Evolutionary conservation across 2,797 vertebrate genomes (phyloP), one percentile per base, ranked within the genome.

Genomic region (Acridotheres tristis): DNA sequence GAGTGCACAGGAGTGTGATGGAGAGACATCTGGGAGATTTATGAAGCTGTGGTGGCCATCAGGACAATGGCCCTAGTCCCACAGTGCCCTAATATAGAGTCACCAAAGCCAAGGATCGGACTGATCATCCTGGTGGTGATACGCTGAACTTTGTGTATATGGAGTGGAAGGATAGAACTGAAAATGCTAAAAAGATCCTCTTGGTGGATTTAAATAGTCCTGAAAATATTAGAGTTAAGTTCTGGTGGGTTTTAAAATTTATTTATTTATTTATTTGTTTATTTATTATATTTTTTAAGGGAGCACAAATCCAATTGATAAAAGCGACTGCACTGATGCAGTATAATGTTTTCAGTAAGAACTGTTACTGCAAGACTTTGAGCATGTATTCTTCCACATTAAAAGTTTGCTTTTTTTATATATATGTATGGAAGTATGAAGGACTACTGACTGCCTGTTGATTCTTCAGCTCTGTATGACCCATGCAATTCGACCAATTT

Each of bases 111-210:
- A 57, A 36, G 53, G 62, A 58, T 66, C 4, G 7, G n/a, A 30
- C 8, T 29, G 66, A 67, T 47, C 34, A 15, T 54, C 12, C 22
- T 62, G 22, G 21, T 17, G n/a, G 18, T 38, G 51, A 65, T 54
- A 36, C 0, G 0, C 14, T 22, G 38, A 84, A 29, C 4, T 15
- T 34, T 71, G 23, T 23, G 16, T 36, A 69, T 7, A 9, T 32
- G 45, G 14, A 79, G 8, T 9, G 1, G 4, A 69, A 61, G 8
- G 27, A 67, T 14, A 67, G 48, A 75, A 78, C 5, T 43, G 50
- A 42, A 82, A 26, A 18, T 48, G 36, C 12, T 30, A 40, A 40
- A 48, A 58, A 42, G 82, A 40, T 32, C 38, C 30, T 54, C 19
- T 63, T 65, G 25, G 36, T 55, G n/a, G 22, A n/a, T 43, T 25